A percentile compares a stretch with the other conserved stretches of the same genome.
Evolutionary conservation across 2,113 vertebrate genomes (phyloP).

Genomic region (Haliaeetus leucogaster): DNA sequence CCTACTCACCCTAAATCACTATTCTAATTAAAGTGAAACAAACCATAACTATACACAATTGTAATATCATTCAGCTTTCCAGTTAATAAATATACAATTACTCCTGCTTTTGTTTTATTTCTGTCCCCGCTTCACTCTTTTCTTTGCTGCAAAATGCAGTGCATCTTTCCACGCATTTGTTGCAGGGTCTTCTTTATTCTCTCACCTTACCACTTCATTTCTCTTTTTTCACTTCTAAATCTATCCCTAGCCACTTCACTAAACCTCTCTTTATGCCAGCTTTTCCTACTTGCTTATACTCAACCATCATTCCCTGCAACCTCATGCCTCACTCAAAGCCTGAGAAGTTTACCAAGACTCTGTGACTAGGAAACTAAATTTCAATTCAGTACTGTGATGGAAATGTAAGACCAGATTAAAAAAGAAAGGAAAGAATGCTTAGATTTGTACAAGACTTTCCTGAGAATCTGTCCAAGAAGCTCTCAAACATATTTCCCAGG

Average conservation of each 20-base stretch:
- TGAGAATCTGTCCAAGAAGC: not conserved
- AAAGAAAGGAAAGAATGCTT: not conserved
- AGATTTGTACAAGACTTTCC: not conserved
- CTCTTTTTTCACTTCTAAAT: not conserved
- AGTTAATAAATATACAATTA: not conserved
- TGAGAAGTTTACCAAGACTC: not conserved
- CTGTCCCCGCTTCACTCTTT: not conserved
- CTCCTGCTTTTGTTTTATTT: not conserved
- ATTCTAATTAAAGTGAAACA: not conserved
- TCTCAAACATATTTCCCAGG: not conserved
- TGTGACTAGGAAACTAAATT: not conserved
- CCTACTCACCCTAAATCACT: not conserved
- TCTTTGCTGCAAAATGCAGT: not conserved
- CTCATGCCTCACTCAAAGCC: not conserved
- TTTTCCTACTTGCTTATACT: not conserved
- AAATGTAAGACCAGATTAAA: not conserved
- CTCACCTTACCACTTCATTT: not conserved
- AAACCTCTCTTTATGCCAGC: not conserved
- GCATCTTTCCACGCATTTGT: not conserved
- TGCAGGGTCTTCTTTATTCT: not conserved
- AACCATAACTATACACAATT: not conserved
- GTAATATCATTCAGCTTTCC: not conserved
- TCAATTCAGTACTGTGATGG: not conserved
- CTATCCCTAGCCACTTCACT: not conserved
- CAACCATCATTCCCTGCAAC: not conserved